Base-by-base conservation (phyloP, 2,797 vertebrate genomes). In the Poeciliopsis paucimaculata region DNA sequence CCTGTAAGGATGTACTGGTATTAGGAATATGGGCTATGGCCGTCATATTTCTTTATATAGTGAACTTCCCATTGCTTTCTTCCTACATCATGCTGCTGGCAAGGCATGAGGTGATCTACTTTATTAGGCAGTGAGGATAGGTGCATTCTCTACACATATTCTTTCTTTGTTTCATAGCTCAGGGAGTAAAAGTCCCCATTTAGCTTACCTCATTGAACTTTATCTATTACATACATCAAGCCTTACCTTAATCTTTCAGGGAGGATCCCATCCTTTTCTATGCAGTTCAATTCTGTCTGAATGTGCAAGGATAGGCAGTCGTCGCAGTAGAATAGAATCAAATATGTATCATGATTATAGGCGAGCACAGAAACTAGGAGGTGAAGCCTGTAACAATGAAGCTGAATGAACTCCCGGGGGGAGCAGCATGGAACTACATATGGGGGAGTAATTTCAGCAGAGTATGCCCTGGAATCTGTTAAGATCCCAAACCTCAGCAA, bases 1-100 rank as follows among this genome's bases (percentile, higher is more conserved):
- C 57, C 79, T 86, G 57, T 81, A 78, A 89, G 80, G 77, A 90
- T 86, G 88, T 91, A 62, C 89, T 80, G 84, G 83, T 83, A 84
- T 76, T 66, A 80, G 23, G 75, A 78, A 83, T 73, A 90, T 84
- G n/a, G 81, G 66, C 74, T 78, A 20, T 79, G 88, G 76, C 74
- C 71, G 79, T 76, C 74, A 86, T 87, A 90, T 86, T 89, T 92
- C 81, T 89, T 87, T 78, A 76, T 74, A 79, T 71, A 75, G 77
- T 85, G 81, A 82, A 77, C 55, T 79, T 83, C 83, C 74, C 77
- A 72, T 86, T 86, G 76, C 86, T 60, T 46, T 90, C 80, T 87
- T 62, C 60, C 70, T 81, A 75, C 46, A 77, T 90, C 87, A 86
- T 18, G 46, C 78, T 83, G 78, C 79, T 79, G 78, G 76, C 83